Conservation (phyloP, 2,113 vertebrate species). For the Microtus ochrogaster region DNA sequence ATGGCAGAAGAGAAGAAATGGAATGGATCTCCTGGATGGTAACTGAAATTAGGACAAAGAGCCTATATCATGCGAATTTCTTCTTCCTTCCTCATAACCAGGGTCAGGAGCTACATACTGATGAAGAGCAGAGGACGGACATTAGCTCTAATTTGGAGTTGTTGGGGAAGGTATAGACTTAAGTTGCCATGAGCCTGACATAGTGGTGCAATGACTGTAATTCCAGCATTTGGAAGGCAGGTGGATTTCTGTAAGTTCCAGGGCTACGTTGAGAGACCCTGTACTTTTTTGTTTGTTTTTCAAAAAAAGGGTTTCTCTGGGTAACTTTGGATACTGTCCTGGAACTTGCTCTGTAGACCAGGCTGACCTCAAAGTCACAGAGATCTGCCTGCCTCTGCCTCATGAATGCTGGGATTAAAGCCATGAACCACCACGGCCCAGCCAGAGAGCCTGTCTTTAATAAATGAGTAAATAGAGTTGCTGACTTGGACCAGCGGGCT, state of each 20-base stretch:
- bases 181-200: background rate
- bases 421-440: no score
- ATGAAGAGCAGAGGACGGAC: background rate
- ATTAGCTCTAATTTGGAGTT: background rate
- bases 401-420: no score
- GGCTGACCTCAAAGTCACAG: no score
- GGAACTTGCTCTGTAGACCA: no score
- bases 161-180: background rate
- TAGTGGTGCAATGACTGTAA: background rate
- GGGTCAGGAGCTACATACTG: background rate
- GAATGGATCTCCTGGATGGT: background rate
- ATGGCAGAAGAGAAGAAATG: background rate
- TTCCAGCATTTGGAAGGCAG: background rate
- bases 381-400: no score
- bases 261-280: no score
- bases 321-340: no score
- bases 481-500: background rate
- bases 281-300: no score
- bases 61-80: background rate
- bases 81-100: background rate
- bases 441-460: background rate
- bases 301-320: no score
- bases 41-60: conserved; percentile 3
- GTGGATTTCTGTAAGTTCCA: background rate
- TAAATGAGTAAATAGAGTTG: background rate